Conservation (phyloP, 2,888 invertebrate species). For the Spodoptera exigua region DNA sequence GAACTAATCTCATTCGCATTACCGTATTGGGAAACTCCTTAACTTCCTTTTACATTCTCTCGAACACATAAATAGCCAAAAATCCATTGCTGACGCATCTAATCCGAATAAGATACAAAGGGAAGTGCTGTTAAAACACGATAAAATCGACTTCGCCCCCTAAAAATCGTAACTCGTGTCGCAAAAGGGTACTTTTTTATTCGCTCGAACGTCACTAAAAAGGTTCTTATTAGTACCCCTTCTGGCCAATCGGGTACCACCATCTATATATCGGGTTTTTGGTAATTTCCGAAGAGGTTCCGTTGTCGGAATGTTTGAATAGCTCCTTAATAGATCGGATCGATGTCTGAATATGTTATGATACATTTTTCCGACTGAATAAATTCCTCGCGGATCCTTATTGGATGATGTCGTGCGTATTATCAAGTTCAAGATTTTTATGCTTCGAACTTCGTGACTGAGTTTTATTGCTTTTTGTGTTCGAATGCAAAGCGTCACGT, state of each 20-base stretch:
- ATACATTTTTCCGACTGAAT: conserved; percentile 24
- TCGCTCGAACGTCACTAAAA: conserved; percentile 44
- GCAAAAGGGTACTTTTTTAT: conserved; percentile 50
- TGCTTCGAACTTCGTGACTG: conserved; percentile 8
- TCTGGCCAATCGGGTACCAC: conserved; percentile 42
- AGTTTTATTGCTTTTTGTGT: not conserved
- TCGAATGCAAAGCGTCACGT: conserved; percentile 1
- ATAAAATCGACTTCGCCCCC: conserved; percentile 49
- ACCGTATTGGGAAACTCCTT: not conserved
- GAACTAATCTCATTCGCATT: not conserved
- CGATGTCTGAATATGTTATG: conserved; percentile 29
- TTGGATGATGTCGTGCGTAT: conserved; percentile 3
- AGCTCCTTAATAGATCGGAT: conserved; percentile 38
- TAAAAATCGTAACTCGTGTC: conserved; percentile 48
- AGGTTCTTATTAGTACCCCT: conserved; percentile 50
- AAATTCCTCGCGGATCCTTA: conserved; percentile 17
- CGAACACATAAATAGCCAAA: conserved; percentile 17
- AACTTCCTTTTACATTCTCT: conserved; percentile 8
- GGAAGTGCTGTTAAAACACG: conserved; percentile 45
- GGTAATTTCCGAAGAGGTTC: conserved; percentile 48
- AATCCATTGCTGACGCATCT: conserved; percentile 35
- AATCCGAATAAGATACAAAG: conserved; percentile 49
- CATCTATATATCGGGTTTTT: conserved; percentile 40
- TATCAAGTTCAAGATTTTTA: conserved; percentile 7
- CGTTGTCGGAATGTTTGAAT: conserved; percentile 42